These are phyloP conservation scores for Monodelphis domestica DNA, from an alignment of 2,797 vertebrate genomes.

Conservation along the genomic window DNA sequence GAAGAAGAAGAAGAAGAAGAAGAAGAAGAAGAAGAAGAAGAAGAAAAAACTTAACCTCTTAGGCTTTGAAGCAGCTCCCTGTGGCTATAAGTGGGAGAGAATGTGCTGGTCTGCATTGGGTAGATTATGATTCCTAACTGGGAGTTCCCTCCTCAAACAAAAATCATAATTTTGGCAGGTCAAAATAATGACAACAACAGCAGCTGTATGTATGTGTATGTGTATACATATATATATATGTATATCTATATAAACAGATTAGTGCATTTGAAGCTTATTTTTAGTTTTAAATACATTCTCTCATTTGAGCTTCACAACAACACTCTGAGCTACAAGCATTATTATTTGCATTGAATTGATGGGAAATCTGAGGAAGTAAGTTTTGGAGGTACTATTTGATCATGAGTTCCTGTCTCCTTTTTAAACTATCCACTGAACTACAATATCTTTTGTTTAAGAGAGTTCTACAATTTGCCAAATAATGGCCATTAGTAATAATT, in stretches of 20 bases:
- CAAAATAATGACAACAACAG: not conserved
- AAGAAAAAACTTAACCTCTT: too few species aligned
- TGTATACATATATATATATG: too few species aligned
- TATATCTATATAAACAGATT: not conserved
- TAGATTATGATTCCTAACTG: not conserved
- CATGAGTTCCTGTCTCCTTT: not conserved
- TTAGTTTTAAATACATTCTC: not conserved
- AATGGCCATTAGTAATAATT: not conserved
- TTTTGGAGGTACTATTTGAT: not conserved
- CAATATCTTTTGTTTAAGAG: not conserved
- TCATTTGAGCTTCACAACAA: not conserved
- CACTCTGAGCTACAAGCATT: not conserved
- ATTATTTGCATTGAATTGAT: not conserved
- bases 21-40: too few species aligned
- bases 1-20: too few species aligned
- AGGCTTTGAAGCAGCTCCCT: not conserved
- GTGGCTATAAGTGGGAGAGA: not conserved
- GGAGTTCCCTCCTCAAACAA: not conserved
- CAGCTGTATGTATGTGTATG: not conserved
- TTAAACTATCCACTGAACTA: not conserved
- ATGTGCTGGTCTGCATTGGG: not conserved
- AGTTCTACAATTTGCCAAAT: too few species aligned
- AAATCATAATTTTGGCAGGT: not conserved
- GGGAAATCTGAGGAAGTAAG: not conserved
- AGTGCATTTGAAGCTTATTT: not conserved